Percentiles rank a stretch among this genome's conserved stretches.
Evolutionary conservation across 2,888 invertebrate genomes (phyloP).

Genomic region (Melanotus villosus): DNA sequence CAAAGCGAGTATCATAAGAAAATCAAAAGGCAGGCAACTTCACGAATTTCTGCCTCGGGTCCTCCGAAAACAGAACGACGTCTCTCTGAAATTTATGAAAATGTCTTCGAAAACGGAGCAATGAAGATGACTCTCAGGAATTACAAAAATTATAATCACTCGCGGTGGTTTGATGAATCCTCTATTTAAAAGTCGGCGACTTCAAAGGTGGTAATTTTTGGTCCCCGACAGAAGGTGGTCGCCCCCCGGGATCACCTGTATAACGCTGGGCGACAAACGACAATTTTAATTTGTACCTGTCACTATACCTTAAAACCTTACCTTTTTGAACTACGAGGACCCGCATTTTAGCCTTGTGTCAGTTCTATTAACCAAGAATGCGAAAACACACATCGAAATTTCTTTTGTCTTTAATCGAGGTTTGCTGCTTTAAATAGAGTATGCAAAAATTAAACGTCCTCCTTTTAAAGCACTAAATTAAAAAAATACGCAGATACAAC

Average conservation of each 20-base stretch:
- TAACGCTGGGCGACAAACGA: conserved; percentile 64
- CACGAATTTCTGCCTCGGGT: conserved; percentile 12
- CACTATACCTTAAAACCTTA: conserved; percentile 52
- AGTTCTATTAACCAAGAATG: not conserved
- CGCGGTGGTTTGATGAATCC: conserved; percentile 31
- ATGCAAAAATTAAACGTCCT: too few species aligned
- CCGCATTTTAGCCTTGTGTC: conserved; percentile 11
- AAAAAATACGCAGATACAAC: too few species aligned
- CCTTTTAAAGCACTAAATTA: too few species aligned
- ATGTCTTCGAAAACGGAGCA: conserved; percentile 24
- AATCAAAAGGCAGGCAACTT: conserved; percentile 28
- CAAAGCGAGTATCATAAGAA: conserved; percentile 27
- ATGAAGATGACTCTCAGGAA: conserved; percentile 28
- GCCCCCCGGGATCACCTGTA: conserved; percentile 57
- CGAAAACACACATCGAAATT: not conserved
- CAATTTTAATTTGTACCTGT: conserved; percentile 64
- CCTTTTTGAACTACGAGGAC: conserved; percentile 33
- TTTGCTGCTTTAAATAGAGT: too few species aligned
- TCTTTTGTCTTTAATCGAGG: too few species aligned
- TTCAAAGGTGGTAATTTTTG: conserved; percentile 62
- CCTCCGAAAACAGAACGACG: conserved; percentile 7
- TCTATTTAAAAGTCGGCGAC: conserved; percentile 58
- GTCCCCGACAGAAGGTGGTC: conserved; percentile 61
- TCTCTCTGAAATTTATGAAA: conserved; percentile 27
- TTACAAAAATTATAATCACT: conserved; percentile 37